Conservation (phyloP, 2,888 invertebrate genomes). For the Phaonia tiefii region DNA sequence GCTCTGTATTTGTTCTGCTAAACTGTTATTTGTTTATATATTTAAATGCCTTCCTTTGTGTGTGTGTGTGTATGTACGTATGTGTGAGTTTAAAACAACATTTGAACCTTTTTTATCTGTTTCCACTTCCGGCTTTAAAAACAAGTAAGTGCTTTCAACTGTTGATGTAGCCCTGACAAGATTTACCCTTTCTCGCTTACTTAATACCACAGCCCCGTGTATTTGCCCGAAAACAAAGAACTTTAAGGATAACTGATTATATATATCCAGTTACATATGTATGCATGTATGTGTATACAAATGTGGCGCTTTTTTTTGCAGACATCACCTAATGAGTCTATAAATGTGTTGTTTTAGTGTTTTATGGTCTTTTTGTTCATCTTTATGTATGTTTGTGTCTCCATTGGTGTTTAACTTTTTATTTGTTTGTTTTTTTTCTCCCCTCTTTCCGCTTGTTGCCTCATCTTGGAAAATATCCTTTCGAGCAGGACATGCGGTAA, state of each 20-base stretch:
- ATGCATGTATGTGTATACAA: slow-evolving; percentile 10
- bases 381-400: background rate
- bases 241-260: slow-evolving; percentile 6
- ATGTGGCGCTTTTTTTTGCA: slow-evolving; percentile 8
- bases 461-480: slow-evolving; percentile 11
- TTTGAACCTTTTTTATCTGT: slow-evolving; percentile 14
- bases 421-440: background rate
- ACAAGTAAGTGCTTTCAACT: background rate
- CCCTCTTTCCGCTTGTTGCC: background rate
- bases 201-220: background rate
- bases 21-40: slow-evolving; percentile 4
- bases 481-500: slow-evolving; percentile 58
- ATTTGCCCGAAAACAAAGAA: background rate
- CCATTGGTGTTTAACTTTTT: slow-evolving; percentile 12
- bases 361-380: slow-evolving; percentile 36
- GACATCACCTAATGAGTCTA: slow-evolving; percentile 58
- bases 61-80: too few species aligned
- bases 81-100: background rate
- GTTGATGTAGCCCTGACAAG: background rate
- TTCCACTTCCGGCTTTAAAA: slow-evolving; percentile 1
- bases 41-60: background rate
- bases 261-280: slow-evolving; percentile 24
- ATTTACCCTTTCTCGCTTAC: slow-evolving; percentile 17
- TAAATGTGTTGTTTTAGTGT: slow-evolving; percentile 59
- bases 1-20: too few species aligned